Evolutionary conservation across 2,113 vertebrate genomes (phyloP).

Genomic region (Perca schrenkii): DNA sequence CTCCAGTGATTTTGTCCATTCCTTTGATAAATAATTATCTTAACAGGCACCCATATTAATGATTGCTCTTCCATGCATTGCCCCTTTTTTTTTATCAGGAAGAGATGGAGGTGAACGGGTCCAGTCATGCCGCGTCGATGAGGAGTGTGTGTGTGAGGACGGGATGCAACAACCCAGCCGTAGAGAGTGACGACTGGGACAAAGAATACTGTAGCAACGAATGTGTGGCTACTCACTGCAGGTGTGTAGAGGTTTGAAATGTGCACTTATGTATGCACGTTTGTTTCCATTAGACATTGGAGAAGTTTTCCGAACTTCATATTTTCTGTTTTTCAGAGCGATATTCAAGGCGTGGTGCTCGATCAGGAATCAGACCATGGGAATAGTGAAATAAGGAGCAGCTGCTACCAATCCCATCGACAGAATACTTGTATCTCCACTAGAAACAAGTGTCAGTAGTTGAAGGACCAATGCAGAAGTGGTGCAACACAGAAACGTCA

Average conservation of each 20-base stretch:
- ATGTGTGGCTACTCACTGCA: conserved; percentile 94
- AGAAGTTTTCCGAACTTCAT: not conserved
- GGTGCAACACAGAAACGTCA: not conserved
- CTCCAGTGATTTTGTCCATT: no score
- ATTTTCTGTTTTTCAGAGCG: conserved; percentile 58
- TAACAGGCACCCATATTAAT: not conserved
- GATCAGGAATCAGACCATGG: conserved; percentile 74
- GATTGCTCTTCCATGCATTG: not conserved
- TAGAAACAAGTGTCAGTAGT: not conserved
- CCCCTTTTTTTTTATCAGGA: conserved; percentile 73
- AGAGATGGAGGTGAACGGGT: conserved; percentile 88
- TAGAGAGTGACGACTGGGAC: conserved; percentile 93
- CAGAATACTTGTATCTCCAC: conserved; percentile 4
- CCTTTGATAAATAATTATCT: no score
- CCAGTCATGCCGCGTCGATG: conserved; percentile 42
- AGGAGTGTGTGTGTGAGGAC: conserved; percentile 87
- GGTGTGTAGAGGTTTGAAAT: conserved; percentile 73
- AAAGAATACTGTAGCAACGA: conserved; percentile 94
- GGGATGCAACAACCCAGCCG: conserved; percentile 90
- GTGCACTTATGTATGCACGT: no score
- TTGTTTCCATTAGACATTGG: not conserved
- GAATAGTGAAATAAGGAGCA: conserved; percentile 74
- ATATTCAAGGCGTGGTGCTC: conserved; percentile 83
- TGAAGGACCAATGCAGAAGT: not conserved
- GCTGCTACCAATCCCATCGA: not conserved